Percentiles rank a stretch among this genome's conserved stretches.
These are phyloP conservation scores for Anas platyrhynchos DNA, from an alignment of 2,113 vertebrate species.

Conservation along the genomic window DNA sequence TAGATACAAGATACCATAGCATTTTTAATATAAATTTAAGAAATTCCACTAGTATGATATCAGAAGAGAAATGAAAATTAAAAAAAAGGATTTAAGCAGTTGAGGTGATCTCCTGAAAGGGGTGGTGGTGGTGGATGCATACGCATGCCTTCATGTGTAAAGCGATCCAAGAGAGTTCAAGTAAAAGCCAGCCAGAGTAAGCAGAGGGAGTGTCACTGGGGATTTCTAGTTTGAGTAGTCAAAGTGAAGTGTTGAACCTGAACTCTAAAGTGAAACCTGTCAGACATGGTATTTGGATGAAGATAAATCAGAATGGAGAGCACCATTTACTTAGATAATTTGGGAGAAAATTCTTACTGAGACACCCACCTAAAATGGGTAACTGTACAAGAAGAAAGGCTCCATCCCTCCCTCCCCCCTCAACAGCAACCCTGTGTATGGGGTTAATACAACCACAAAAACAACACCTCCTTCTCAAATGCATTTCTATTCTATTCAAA, in stretches of 20 bases:
- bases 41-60: neutral
- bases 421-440: neutral
- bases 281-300: neutral
- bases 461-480: neutral
- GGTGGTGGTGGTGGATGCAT: neutral
- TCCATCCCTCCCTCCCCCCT: neutral
- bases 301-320: neutral
- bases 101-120: neutral
- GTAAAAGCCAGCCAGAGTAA: slow-evolving; percentile 15
- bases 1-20: neutral
- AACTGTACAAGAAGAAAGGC: neutral
- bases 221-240: neutral
- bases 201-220: neutral
- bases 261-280: slow-evolving; percentile 13
- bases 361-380: neutral
- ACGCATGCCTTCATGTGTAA: neutral
- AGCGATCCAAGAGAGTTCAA: neutral
- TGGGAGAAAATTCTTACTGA: neutral
- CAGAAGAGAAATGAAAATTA: neutral
- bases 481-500: neutral
- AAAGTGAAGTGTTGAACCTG: neutral
- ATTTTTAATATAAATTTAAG: neutral
- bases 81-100: neutral
- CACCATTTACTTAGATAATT: neutral
- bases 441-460: neutral